These are phyloP conservation scores for Gallinago media DNA, from an alignment of 2,113 vertebrate species.

Conservation along the genomic window DNA sequence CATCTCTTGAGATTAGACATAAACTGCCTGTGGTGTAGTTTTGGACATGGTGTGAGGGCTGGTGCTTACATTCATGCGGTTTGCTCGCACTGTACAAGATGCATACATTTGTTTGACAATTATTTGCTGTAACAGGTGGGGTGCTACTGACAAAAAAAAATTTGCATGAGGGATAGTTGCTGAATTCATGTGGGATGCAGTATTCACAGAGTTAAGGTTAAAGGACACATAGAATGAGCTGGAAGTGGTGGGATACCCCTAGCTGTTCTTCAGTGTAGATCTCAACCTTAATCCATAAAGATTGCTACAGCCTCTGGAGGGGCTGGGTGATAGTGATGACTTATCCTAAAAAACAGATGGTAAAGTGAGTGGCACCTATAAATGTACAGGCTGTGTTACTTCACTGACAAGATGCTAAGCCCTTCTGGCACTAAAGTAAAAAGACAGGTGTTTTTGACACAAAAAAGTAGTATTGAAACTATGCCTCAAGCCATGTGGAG, in stretches of 20 bases:
- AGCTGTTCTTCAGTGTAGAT: slow-evolving; percentile 59
- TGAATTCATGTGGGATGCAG: background rate
- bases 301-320: slow-evolving; percentile 69
- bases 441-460: slow-evolving; percentile 79
- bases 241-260: slow-evolving; percentile 20
- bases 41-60: background rate
- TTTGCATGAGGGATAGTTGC: background rate
- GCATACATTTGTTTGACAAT: slow-evolving; percentile 14
- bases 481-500: slow-evolving; percentile 67
- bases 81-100: background rate
- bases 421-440: slow-evolving; percentile 77
- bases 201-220: slow-evolving; percentile 36
- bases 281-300: slow-evolving; percentile 69
- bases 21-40: background rate
- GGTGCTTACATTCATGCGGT: background rate
- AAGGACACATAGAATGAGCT: slow-evolving; percentile 17
- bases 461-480: slow-evolving; percentile 69
- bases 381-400: slow-evolving; percentile 78
- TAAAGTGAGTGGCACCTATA: slow-evolving; percentile 79
- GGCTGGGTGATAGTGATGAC: slow-evolving; percentile 69
- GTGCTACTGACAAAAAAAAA: background rate
- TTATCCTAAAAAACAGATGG: slow-evolving; percentile 83
- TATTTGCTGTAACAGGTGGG: slow-evolving; percentile 17
- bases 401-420: slow-evolving; percentile 80
- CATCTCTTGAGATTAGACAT: slow-evolving; percentile 10